A percentile compares a stretch with the other conserved stretches of the same genome.
These are phyloP conservation scores for Cervus canadensis DNA, from an alignment of 2,113 vertebrate species.

Conservation along the genomic window DNA sequence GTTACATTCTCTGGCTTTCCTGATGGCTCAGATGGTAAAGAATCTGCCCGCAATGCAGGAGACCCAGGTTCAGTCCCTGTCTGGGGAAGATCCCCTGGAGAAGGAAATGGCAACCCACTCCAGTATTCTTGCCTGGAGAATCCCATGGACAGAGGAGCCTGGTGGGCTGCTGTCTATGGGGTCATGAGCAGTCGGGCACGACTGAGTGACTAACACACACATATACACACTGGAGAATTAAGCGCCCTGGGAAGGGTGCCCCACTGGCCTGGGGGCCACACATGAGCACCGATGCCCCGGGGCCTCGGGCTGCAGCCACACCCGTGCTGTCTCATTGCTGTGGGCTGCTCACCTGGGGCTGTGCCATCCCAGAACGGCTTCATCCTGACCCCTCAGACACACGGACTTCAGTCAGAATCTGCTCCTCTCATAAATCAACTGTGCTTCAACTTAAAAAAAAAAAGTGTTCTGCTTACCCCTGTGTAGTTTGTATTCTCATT, in stretches of 20 bases:
- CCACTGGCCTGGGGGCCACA: background rate
- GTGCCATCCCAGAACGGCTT: background rate
- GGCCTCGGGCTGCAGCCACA: background rate
- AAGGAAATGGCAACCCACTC: background rate
- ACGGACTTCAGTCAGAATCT: background rate
- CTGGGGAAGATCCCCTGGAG: background rate
- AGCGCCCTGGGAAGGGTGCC: background rate
- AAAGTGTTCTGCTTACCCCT: background rate
- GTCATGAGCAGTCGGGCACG: background rate
- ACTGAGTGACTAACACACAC: background rate
- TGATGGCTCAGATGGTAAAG: background rate
- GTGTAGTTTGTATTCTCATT: background rate
- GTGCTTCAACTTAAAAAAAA: background rate
- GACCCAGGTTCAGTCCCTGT: background rate
- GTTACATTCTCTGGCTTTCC: background rate
- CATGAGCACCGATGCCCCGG: accelerated
- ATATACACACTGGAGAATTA: background rate
- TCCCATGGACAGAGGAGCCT: background rate
- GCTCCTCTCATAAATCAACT: background rate
- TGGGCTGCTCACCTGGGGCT: background rate
- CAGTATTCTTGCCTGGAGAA: background rate
- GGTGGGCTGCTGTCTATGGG: background rate
- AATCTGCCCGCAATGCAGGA: background rate
- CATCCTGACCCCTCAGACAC: background rate
- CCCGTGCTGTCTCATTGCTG: background rate